Evolutionary conservation across 2,797 vertebrate genomes (phyloP).

Genomic region (Manis pentadactyla): DNA sequence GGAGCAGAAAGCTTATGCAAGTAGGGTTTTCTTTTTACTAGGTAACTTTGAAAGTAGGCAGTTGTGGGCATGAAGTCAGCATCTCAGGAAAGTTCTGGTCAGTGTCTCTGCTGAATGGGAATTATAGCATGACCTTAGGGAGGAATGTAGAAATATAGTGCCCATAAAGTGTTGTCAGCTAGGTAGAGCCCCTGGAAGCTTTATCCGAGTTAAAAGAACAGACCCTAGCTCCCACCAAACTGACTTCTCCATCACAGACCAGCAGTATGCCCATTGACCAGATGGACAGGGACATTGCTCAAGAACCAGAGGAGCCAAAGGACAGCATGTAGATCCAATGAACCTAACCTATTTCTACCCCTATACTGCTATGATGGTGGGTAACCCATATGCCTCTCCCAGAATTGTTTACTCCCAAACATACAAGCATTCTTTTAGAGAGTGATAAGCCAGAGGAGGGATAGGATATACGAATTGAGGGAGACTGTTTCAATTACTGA

Average conservation of each 20-base stretch:
- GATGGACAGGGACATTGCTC: neutral
- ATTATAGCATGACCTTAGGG: neutral
- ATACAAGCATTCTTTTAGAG: conserved; percentile 21
- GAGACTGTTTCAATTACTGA: conserved; percentile 3
- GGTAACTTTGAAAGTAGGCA: neutral
- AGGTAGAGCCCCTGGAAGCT: neutral
- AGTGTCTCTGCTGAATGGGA: neutral
- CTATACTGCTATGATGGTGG: neutral
- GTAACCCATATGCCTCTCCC: neutral
- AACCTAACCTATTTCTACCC: neutral
- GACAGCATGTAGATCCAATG: neutral
- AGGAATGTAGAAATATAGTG: neutral
- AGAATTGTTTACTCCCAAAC: neutral
- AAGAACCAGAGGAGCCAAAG: neutral
- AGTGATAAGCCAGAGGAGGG: neutral
- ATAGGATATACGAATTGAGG: neutral
- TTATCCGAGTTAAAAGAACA: neutral
- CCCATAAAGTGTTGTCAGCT: neutral
- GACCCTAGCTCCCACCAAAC: neutral
- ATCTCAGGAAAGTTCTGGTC: neutral
- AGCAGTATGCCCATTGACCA: neutral
- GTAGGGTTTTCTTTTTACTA: conserved; percentile 37
- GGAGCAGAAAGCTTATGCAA: conserved; percentile 8
- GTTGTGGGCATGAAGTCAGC: neutral
- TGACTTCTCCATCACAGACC: neutral